These are phyloP conservation scores for Thrips palmi DNA, from an alignment of 1,140 invertebrate genomes.

Conservation along the genomic window DNA sequence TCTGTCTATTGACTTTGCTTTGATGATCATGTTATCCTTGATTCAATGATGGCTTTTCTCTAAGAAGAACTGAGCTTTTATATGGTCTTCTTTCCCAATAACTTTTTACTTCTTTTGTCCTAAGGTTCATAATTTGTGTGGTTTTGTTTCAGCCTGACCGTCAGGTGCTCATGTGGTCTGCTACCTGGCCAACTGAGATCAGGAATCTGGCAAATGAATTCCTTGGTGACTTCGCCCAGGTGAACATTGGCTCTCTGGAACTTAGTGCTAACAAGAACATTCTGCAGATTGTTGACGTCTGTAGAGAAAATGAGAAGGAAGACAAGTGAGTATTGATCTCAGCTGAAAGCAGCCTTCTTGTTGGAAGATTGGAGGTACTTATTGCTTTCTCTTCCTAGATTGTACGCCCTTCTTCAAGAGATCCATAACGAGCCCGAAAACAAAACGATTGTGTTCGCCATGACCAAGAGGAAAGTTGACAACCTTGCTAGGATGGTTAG, in stretches of 20 bases:
- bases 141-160: conserved; percentile 45
- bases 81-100: no score
- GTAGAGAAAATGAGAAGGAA: conserved; percentile 75
- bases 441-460: conserved; percentile 92
- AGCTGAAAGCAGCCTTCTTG: background rate
- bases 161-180: conserved; percentile 96
- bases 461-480: conserved; percentile 95
- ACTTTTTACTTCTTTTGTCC: no score
- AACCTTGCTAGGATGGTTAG: conserved; percentile 81
- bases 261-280: conserved; percentile 95
- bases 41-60: no score
- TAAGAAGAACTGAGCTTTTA: no score
- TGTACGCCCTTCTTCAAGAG: conserved; percentile 72
- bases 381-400: conserved; percentile 26
- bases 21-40: no score
- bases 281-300: conserved; percentile 85
- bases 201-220: conserved; percentile 85
- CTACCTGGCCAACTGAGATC: conserved; percentile 97
- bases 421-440: conserved; percentile 74
- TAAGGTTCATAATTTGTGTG: background rate
- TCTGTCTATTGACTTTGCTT: no score
- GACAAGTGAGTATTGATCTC: conserved; percentile 29
- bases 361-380: background rate
- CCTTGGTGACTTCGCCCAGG: conserved; percentile 68
- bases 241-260: conserved; percentile 86